A percentile compares a stretch with the other conserved stretches of the same genome.
phyloP scores from a whole-genome alignment of 2,113 vertebrate genomes.

The Clarias magur region DNA sequence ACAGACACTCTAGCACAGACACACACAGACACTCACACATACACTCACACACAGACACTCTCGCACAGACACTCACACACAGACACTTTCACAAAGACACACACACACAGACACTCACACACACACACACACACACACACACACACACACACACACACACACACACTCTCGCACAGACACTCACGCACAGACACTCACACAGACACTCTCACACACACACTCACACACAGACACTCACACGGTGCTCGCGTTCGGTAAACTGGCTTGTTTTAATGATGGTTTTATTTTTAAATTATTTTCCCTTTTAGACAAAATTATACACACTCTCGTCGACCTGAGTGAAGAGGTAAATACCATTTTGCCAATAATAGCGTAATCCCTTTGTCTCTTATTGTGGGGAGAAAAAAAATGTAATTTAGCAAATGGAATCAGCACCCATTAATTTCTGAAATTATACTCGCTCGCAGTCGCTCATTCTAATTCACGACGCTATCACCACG shows the following conservation, averaged over 20 bases:
- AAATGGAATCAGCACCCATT: constrained; percentile 53
- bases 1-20: background rate
- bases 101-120: background rate
- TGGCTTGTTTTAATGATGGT: background rate
- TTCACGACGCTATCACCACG: constrained; percentile 51
- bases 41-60: background rate
- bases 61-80: background rate
- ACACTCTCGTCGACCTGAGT: constrained; percentile 14
- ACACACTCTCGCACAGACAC: background rate
- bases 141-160: background rate
- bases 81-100: background rate
- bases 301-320: constrained; percentile 22
- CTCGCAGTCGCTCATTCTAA: constrained; percentile 53
- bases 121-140: background rate
- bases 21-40: background rate
- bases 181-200: background rate
- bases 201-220: background rate
- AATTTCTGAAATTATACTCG: constrained; percentile 52
- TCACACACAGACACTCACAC: background rate
- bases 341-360: constrained; percentile 52
- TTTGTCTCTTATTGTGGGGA: constrained; percentile 33
- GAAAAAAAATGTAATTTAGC: constrained; percentile 52
- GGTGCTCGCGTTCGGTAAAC: too few relatives aligned
- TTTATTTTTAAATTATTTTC: constrained; percentile 37
- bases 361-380: constrained; percentile 41